Evolutionary conservation across 2,888 invertebrate genomes (phyloP), one percentile per base, ranked within the genome.

Genomic region (Agrotis segetum): DNA sequence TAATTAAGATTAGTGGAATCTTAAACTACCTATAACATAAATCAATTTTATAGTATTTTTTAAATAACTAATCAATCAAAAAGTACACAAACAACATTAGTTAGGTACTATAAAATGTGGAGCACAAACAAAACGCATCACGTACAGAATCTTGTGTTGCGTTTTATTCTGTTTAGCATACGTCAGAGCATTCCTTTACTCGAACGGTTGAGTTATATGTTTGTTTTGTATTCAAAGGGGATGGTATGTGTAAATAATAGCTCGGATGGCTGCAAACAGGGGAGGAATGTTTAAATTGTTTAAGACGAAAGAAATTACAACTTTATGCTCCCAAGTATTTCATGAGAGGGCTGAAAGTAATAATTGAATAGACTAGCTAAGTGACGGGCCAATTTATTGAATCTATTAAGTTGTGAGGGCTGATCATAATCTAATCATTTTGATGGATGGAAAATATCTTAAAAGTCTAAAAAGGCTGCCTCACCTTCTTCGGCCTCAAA

Each of bases 181-280:
- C 62, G 71, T 74, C 69, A 71, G 61, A 65, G 24, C n/a, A 70
- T 73, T 70, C 65, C 34, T 72, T 59, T 29, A 47, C 40, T 69
- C 64, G 47, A 62, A 71, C 52, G 61, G 47, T 56, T 67, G 62
- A 58, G 65, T 70, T 71, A 82, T 74, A 61, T 71, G 49, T 50
- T 67, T 73, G 52, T 78, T 74, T 79, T 56, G 72, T 77, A 79
- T 82, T 81, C 82, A 63, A n/a, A 74, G 63, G 53, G 62, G 52
- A 63, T 53, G 60, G 53, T 34, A 49, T 46, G n/a, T 50, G 64
- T 67, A 65, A 56, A 71, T 81, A 78, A 81, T 81, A 74, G 72
- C 47, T 63, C 73, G 55, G 50, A 63, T 60, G 52, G 5, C 29
- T 66, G 24, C 9, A 19, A 53, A 50, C 19, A 59, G 40, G 16